A percentile compares a stretch with the other conserved stretches of the same genome.
phyloP scores from a whole-genome alignment of 2,888 invertebrate genomes.

The Neoitamus cyanurus region DNA sequence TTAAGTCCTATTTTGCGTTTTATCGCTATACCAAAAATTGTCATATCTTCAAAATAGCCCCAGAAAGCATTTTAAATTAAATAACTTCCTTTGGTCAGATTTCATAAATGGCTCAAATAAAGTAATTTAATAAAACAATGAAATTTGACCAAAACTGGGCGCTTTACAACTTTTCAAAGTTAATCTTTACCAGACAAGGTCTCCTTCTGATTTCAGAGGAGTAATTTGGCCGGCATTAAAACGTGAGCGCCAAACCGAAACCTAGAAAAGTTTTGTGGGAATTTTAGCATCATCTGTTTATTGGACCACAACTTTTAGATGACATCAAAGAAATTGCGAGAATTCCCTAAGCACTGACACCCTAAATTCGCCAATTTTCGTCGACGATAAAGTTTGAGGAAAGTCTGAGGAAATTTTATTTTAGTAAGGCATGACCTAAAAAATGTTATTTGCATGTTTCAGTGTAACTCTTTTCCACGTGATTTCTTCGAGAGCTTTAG shows the following conservation, averaged over 20 bases:
- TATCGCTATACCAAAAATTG: too few species aligned
- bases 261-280: neutral
- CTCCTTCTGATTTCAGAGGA: neutral
- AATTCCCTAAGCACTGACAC: neutral
- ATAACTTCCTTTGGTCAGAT: too few species aligned
- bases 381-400: neutral
- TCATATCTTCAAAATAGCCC: too few species aligned
- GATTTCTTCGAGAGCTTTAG: neutral
- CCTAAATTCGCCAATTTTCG: neutral
- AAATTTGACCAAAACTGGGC: neutral
- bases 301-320: neutral
- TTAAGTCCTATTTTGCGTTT: neutral
- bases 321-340: neutral
- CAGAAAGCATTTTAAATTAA: too few species aligned
- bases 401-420: neutral
- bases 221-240: neutral
- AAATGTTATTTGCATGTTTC: neutral
- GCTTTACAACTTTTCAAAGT: neutral
- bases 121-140: neutral
- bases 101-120: too few species aligned
- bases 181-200: too few species aligned
- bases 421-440: neutral
- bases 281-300: neutral
- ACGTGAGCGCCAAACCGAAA: neutral
- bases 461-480: neutral